Conservation (phyloP, 1,140 invertebrate genomes). For the Caerostris darwini region DNA sequence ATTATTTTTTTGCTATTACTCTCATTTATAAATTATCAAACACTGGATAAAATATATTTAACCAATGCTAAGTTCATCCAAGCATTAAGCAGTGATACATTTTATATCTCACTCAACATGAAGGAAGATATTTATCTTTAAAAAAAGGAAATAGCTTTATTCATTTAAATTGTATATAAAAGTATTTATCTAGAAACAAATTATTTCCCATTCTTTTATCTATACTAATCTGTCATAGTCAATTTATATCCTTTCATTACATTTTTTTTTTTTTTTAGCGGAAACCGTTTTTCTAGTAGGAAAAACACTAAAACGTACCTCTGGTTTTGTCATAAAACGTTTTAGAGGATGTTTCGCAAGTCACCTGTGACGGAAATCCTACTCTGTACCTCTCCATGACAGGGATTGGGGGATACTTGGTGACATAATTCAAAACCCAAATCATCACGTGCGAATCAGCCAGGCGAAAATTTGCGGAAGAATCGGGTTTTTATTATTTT, state of each 20-base stretch:
- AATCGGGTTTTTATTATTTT: not conserved
- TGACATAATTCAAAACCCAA: slow-evolving; percentile 14
- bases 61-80: no score
- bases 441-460: not conserved
- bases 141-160: no score
- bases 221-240: not conserved
- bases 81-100: no score
- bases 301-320: not conserved
- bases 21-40: no score
- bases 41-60: no score
- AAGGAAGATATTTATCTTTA: no score
- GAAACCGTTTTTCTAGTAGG: not conserved
- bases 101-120: no score
- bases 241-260: not conserved
- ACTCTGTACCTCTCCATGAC: not conserved
- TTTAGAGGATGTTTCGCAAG: not conserved
- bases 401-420: not conserved
- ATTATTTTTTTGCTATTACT: no score
- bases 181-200: not conserved
- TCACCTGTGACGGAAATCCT: not conserved
- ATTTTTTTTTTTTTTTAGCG: not conserved
- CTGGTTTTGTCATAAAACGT: not conserved
- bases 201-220: not conserved
- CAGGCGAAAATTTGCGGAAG: not conserved
- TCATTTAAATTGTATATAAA: no score